Conservation (phyloP, 2,113 vertebrate species). For the Xenopus borealis region DNA sequence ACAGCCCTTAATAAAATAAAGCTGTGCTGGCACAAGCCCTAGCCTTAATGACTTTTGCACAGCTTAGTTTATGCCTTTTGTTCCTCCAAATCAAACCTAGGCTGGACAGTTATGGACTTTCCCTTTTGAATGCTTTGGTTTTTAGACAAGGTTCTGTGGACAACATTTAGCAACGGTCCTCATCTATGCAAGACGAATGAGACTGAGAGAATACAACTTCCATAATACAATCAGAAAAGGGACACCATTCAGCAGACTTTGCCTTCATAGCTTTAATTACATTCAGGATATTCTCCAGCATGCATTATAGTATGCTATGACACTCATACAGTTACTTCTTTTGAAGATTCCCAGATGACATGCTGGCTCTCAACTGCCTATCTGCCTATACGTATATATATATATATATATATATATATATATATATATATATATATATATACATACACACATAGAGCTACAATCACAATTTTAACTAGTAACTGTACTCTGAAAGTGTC, state of each 20-base stretch:
- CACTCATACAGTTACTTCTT: background rate
- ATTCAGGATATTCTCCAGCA: slow-evolving; percentile 32
- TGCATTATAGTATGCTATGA: slow-evolving; percentile 17
- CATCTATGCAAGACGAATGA: slow-evolving; percentile 59
- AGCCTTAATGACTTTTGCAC: slow-evolving; percentile 28
- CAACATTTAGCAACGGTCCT: slow-evolving; percentile 47
- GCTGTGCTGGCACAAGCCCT: background rate
- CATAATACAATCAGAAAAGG: background rate
- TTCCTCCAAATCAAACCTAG: slow-evolving; percentile 42
- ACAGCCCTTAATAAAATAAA: slow-evolving; percentile 56
- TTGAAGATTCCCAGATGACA: background rate
- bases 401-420: too few species aligned
- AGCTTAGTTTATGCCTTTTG: background rate
- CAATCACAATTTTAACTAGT: background rate
- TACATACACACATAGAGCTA: too few species aligned
- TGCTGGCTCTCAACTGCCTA: background rate
- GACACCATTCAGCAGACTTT: slow-evolving; percentile 12
- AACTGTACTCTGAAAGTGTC: background rate
- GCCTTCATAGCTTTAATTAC: slow-evolving; percentile 6
- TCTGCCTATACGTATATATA: too few species aligned
- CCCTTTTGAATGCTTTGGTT: slow-evolving; percentile 60
- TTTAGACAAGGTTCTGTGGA: slow-evolving; percentile 54
- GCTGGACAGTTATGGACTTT: slow-evolving; percentile 47
- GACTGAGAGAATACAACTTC: slow-evolving; percentile 46
- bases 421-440: too few species aligned